Conservation (phyloP, 2,888 invertebrate species). For the Oscheius sp. region DNA sequence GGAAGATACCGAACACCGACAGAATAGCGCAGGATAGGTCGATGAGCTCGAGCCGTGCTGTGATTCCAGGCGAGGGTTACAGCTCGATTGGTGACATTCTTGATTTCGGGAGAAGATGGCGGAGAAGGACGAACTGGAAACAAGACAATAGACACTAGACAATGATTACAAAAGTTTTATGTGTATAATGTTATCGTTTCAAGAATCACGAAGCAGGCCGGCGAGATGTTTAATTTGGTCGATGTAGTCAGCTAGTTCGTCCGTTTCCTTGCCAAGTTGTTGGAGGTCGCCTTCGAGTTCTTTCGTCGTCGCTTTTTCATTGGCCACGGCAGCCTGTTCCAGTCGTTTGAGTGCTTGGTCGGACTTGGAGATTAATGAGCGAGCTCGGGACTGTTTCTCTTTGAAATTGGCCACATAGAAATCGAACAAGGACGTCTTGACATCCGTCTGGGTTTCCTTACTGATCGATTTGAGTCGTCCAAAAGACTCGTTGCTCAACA, state of each 20-base stretch:
- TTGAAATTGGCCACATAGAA: background rate
- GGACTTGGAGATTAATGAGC: background rate
- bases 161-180: background rate
- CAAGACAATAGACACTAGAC: no score
- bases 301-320: background rate
- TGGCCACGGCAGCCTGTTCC: background rate
- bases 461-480: background rate
- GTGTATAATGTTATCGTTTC: background rate
- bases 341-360: background rate
- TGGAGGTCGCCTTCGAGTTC: background rate
- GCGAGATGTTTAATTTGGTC: constrained; percentile 1
- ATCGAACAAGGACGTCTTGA: background rate
- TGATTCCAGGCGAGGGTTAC: constrained; percentile 69
- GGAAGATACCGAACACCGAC: constrained; percentile 36
- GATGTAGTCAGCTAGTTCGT: background rate
- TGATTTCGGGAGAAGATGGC: constrained; percentile 67
- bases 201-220: no score
- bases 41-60: constrained; percentile 61
- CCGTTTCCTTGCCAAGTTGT: background rate
- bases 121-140: constrained; percentile 67
- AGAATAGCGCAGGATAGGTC: constrained; percentile 44
- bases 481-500: background rate
- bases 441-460: background rate
- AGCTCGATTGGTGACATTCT: constrained; percentile 60
- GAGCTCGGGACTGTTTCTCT: no score